These are phyloP conservation scores for Danaus melanippus DNA, from an alignment of 1,140 invertebrate species.

Conservation along the genomic window DNA sequence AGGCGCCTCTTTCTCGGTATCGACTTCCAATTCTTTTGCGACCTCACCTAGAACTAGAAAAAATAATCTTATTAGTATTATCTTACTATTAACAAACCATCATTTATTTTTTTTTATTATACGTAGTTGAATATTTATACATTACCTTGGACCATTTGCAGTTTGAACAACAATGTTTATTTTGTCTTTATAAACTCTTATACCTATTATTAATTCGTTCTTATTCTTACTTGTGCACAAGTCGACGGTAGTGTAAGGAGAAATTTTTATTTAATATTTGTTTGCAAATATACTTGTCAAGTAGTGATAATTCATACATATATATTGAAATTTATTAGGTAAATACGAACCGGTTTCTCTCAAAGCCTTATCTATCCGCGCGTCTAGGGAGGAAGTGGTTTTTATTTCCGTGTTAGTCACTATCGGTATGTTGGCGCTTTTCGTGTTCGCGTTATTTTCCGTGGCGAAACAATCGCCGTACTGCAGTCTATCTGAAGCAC, in stretches of 20 bases:
- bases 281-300: neutral
- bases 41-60: conserved; percentile 45
- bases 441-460: conserved; percentile 3
- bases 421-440: conserved; percentile 6
- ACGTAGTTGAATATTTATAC: too few relatives aligned
- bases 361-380: conserved; percentile 43
- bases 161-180: too few relatives aligned
- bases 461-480: conserved; percentile 57
- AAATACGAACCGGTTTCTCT: conserved; percentile 34
- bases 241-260: too few relatives aligned
- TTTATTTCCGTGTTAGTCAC: conserved; percentile 3
- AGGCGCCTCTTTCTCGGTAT: conserved; percentile 29
- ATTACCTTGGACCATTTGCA: too few relatives aligned
- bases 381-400: conserved; percentile 32
- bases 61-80: neutral
- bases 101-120: too few relatives aligned
- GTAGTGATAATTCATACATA: conserved; percentile 4
- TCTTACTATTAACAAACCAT: too few relatives aligned
- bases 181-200: too few relatives aligned
- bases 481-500: conserved; percentile 49
- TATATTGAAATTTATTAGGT: conserved; percentile 1
- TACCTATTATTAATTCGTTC: too few relatives aligned
- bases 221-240: too few relatives aligned
- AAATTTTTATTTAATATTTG: too few relatives aligned
- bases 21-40: conserved; percentile 31